Percentiles rank a stretch among this genome's conserved stretches.
These are phyloP conservation scores for Lepus americanus DNA, from an alignment of 2,113 vertebrate genomes.

Conservation along the genomic window DNA sequence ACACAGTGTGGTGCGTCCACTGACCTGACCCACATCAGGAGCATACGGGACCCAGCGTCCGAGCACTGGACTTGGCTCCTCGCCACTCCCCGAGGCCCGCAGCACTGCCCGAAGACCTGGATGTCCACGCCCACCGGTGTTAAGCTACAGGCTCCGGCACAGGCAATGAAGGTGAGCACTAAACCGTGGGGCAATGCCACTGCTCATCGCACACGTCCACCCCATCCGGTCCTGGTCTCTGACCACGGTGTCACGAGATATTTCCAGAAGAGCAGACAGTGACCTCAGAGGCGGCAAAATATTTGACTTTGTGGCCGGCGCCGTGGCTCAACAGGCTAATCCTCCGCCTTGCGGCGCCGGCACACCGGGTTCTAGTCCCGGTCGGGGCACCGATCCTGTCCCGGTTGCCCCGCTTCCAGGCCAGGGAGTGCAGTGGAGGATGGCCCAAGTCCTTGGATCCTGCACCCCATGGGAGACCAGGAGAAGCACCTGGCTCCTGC, in stretches of 20 bases:
- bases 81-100: too few relatives aligned
- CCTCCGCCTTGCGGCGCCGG: too few relatives aligned
- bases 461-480: too few relatives aligned
- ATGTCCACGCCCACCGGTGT: neutral
- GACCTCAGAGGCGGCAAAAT: neutral
- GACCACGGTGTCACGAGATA: neutral
- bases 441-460: too few relatives aligned
- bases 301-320: neutral
- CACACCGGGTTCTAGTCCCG: too few relatives aligned
- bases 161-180: neutral
- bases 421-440: too few relatives aligned
- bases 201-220: neutral
- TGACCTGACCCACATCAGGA: neutral
- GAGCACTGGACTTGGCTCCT: neutral
- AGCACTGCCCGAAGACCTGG: too few relatives aligned
- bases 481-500: too few relatives aligned
- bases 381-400: too few relatives aligned
- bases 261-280: neutral
- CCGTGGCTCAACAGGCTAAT: too few relatives aligned
- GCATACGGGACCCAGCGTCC: neutral
- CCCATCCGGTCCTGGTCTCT: neutral
- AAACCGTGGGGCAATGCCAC: neutral
- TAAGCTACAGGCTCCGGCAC: rapidly evolving
- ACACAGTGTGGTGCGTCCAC: too few relatives aligned
- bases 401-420: too few relatives aligned